Percentiles rank a stretch among this genome's conserved stretches.
Conservation (phyloP, 2,113 vertebrate genomes). For the Dolichallabes microphthalmus region DNA sequence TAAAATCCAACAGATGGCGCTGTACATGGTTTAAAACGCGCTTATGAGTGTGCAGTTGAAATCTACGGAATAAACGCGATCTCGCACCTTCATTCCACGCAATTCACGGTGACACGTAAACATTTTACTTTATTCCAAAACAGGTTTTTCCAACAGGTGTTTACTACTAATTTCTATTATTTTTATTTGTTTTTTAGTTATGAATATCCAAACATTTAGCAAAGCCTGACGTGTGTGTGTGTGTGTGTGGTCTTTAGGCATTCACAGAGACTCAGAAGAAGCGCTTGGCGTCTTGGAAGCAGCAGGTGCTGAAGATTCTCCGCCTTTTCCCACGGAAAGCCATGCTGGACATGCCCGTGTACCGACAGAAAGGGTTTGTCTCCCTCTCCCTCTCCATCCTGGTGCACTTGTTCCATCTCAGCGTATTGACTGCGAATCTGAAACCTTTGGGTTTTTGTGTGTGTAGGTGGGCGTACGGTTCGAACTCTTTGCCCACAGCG, state of each 20-base stretch:
- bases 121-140: no score
- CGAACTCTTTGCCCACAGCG: slow-evolving; percentile 94
- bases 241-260: slow-evolving; percentile 68
- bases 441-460: not conserved
- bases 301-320: slow-evolving; percentile 91
- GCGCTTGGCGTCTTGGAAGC: slow-evolving; percentile 90
- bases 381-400: not conserved
- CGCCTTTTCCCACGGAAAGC: slow-evolving; percentile 89
- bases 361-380: slow-evolving; percentile 85
- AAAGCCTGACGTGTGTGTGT: no score
- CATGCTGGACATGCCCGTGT: slow-evolving; percentile 85
- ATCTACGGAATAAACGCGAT: no score
- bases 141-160: no score
- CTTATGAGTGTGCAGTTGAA: no score
- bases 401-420: not conserved
- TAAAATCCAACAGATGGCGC: no score
- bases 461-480: slow-evolving; percentile 85
- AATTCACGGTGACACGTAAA: no score
- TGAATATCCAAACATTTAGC: no score
- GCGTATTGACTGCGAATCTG: not conserved
- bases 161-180: no score
- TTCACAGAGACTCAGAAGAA: slow-evolving; percentile 94
- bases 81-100: no score
- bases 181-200: no score
- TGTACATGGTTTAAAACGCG: no score